Conservation (phyloP, 2,113 vertebrate genomes). For the Nasalis larvatus region DNA sequence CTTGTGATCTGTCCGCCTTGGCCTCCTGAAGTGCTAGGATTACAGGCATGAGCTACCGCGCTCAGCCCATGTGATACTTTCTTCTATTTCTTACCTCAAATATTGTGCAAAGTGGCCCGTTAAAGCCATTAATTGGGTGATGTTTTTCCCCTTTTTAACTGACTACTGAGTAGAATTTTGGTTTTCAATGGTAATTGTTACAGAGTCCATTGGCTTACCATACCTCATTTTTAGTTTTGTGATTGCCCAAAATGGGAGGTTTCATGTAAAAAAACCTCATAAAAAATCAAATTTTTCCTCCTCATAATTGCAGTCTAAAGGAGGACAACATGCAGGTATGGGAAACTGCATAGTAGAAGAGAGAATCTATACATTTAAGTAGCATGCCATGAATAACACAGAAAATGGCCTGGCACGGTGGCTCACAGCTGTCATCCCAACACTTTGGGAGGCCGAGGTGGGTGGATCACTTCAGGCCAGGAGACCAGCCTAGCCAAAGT, state of each 20-base stretch:
- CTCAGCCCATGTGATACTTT: not conserved
- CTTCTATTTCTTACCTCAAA: not conserved
- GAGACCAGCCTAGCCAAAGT: not conserved
- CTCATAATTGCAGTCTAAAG: not conserved
- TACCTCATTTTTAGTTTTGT: slow-evolving; percentile 19
- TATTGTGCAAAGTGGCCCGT: not conserved
- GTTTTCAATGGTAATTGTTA: not conserved
- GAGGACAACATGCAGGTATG: not conserved
- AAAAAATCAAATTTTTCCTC: slow-evolving; percentile 7
- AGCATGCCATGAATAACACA: not conserved
- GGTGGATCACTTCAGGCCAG: not conserved
- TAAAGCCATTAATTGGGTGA: not conserved
- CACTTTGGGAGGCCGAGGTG: too few relatives aligned
- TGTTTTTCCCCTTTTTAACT: not conserved
- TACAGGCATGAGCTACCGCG: too few relatives aligned
- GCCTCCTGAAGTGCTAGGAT: too few relatives aligned
- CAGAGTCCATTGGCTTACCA: not conserved
- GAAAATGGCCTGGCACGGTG: not conserved
- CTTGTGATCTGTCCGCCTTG: too few relatives aligned
- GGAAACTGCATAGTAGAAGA: not conserved
- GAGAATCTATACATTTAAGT: not conserved
- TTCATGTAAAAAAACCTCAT: not conserved
- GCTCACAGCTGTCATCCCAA: too few relatives aligned
- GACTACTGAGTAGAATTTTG: not conserved
- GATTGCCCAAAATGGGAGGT: not conserved